Base-by-base conservation (phyloP, 2,888 invertebrate species). In the Xestia sexstrigata region DNA sequence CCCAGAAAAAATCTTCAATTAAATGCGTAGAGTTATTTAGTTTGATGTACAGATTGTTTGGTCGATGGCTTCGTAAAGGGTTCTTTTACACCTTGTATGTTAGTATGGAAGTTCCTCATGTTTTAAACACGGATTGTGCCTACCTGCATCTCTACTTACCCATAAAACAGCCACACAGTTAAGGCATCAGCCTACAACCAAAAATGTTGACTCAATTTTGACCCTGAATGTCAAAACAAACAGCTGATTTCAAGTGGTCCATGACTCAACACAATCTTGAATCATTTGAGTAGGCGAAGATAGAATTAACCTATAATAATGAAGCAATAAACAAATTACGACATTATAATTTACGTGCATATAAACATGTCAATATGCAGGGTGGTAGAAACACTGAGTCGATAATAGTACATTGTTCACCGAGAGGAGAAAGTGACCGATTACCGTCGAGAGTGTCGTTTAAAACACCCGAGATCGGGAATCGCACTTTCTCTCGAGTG, bases 241-340 rank as follows among this genome's bases (percentile, higher is more conserved):
- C 60, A 45, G 49, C 77, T 77, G 78, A 77, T 52, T 76, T n/a
- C 49, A 76, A 58, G 63, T 76, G 17, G 47, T 2, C 11, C 8
- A 42, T 77, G 78, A 62, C 78, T 77, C 77, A 77, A 45, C 3
- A 0, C 2, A 17, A 8, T 52, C 8, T 65, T 55, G 35, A 76
- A 45, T 69, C 35, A 78, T 4, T 45, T 45, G 35, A 35, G 77
- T 77, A 23, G 69, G 78, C 42, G 68, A 8, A 8, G 17, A 23
- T 66, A 3, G 0, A 45, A 23, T 26, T 3, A 3, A 67, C 8
- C 26, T n/a, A n/a, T n/a, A 26, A 17, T 20, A 5, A 66, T 26
- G 47, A 49, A 26, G 67, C 47, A 39, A 67, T 72, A 39, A 26
- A 49, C 15, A 7, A n/a, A n/a, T 26, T 15, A 20, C 4, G 8